Percentiles rank a stretch among this genome's conserved stretches.
Conservation (phyloP, 2,888 invertebrate genomes). For the Spialia ferax region DNA sequence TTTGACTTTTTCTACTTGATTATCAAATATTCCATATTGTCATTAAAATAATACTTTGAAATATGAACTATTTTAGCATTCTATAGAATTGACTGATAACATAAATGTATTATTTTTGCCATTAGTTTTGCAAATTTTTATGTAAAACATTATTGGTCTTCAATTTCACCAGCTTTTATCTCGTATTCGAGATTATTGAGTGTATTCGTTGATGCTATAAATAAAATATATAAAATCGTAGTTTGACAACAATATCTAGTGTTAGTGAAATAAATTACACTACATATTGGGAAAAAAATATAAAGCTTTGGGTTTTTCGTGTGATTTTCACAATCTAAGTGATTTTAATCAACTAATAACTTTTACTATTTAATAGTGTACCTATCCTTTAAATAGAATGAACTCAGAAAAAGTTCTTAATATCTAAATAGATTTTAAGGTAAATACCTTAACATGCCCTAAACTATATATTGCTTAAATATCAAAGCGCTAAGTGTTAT, state of each 20-base stretch:
- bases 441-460: slow-evolving; percentile 18
- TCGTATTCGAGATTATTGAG: neutral
- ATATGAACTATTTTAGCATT: neutral
- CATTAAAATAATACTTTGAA: neutral
- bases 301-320: slow-evolving; percentile 11
- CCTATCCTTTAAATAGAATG: too few relatives aligned
- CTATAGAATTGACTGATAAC: neutral
- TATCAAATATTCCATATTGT: neutral
- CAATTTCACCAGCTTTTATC: too few relatives aligned
- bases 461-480: slow-evolving; percentile 36
- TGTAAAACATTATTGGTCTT: too few relatives aligned
- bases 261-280: neutral
- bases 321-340: slow-evolving; percentile 9
- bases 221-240: neutral
- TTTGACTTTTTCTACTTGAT: neutral
- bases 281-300: neutral
- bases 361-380: neutral
- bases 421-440: too few relatives aligned
- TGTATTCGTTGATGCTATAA: neutral
- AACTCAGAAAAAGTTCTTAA: slow-evolving; percentile 8
- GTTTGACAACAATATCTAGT: neutral
- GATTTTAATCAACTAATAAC: neutral
- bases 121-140: too few relatives aligned
- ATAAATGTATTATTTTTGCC: neutral
- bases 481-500: slow-evolving; percentile 32